These are phyloP conservation scores for Acanthisitta chloris DNA, from an alignment of 2,113 vertebrate genomes.

Conservation along the genomic window DNA sequence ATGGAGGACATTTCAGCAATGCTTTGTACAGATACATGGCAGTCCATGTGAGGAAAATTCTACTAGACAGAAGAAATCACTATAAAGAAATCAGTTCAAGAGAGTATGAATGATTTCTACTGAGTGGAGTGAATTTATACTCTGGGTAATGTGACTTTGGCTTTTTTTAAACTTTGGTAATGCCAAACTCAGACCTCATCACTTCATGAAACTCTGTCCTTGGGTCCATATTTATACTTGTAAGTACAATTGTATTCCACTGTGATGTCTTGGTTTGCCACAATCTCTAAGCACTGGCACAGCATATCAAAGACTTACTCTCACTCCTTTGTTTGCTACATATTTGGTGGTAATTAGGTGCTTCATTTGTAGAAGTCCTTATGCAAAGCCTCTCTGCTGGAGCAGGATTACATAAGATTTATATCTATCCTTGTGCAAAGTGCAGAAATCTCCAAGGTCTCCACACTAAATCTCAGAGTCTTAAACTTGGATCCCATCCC, in stretches of 20 bases:
- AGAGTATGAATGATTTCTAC: neutral
- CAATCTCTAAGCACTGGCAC: neutral
- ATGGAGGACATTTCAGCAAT: neutral
- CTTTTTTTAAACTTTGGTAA: neutral
- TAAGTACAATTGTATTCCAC: neutral
- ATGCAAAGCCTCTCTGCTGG: slow-evolving; percentile 7
- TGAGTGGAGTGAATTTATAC: neutral
- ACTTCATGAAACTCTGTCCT: neutral
- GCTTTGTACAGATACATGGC: neutral
- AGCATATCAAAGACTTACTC: neutral
- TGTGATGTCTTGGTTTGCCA: neutral
- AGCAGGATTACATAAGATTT: slow-evolving; percentile 43
- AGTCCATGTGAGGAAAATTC: neutral
- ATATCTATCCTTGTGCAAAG: slow-evolving; percentile 35
- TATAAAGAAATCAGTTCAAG: neutral
- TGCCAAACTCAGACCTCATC: neutral
- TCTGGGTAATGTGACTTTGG: neutral
- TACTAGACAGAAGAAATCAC: neutral
- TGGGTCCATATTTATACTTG: neutral
- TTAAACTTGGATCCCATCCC: slow-evolving; percentile 1
- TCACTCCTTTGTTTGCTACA: neutral
- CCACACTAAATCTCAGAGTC: neutral
- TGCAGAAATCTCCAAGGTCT: slow-evolving; percentile 8
- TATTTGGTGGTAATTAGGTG: slow-evolving; percentile 57
- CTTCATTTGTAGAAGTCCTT: slow-evolving; percentile 58